Evolutionary conservation across 1,140 invertebrate genomes (phyloP).

Genomic region (Solenopsis fugax): DNA sequence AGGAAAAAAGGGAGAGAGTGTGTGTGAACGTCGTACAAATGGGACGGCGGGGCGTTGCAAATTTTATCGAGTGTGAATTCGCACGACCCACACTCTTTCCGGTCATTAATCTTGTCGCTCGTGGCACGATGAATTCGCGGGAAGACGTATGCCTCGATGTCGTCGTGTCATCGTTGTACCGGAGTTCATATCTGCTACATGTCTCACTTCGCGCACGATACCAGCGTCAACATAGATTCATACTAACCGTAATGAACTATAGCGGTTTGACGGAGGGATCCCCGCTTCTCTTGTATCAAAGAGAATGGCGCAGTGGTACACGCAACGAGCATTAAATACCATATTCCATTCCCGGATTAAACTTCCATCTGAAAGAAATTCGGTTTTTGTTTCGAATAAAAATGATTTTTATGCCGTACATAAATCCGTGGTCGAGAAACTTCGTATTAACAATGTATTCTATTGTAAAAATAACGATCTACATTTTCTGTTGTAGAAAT

Average conservation of each 20-base stretch:
- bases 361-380: not conserved
- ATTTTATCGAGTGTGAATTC: conserved; percentile 79
- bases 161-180: conserved; percentile 45
- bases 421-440: not conserved
- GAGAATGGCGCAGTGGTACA: not conserved
- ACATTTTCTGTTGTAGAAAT: not conserved
- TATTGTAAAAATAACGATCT: not conserved
- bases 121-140: conserved; percentile 67
- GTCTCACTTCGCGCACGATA: conserved; percentile 53
- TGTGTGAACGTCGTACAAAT: conserved; percentile 46
- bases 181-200: conserved; percentile 51
- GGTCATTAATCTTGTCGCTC: conserved; percentile 76
- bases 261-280: conserved; percentile 38
- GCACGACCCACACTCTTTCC: conserved; percentile 69
- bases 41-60: conserved; percentile 64
- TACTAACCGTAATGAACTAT: conserved; percentile 43
- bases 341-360: not conserved
- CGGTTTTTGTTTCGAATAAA: not conserved
- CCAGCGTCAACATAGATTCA: conserved; percentile 29
- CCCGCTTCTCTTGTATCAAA: conserved; percentile 38
- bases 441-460: not conserved
- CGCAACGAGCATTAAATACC: conserved; percentile 23
- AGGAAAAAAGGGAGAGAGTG: not conserved
- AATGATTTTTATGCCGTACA: not conserved
- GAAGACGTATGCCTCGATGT: conserved; percentile 68